These are phyloP conservation scores for Scomber japonicus DNA, from an alignment of 2,113 vertebrate genomes.

Conservation along the genomic window DNA sequence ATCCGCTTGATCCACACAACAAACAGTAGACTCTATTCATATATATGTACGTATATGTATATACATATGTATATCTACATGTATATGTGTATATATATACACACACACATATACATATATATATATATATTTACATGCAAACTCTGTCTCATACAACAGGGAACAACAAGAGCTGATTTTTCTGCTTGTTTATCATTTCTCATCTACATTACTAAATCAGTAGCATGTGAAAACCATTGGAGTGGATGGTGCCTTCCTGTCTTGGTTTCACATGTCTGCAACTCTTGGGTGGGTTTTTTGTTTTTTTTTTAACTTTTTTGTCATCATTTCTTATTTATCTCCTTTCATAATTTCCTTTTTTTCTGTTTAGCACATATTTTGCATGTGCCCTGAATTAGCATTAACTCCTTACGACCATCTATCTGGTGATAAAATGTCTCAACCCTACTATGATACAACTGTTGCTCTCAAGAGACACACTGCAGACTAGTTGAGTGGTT, in stretches of 20 bases:
- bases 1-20: not conserved
- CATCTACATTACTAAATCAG: conserved; percentile 13
- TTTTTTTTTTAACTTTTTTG: not conserved
- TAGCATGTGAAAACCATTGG: conserved; percentile 37
- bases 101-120: no score
- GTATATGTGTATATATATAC: no score
- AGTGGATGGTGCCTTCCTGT: not conserved
- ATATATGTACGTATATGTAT: not conserved
- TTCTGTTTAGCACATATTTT: not conserved
- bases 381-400: conserved; percentile 1
- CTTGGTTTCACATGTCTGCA: not conserved
- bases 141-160: no score
- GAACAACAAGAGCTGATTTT: not conserved
- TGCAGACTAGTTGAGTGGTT: conserved; percentile 60
- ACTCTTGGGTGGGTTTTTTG: not conserved
- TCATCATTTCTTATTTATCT: not conserved
- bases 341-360: not conserved
- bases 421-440: conserved; percentile 10
- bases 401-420: not conserved
- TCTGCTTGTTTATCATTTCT: not conserved
- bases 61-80: no score
- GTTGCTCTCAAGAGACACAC: conserved; percentile 30
- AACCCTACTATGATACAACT: not conserved
- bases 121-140: not conserved
- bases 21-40: not conserved